Conservation (phyloP, 2,888 invertebrate species). For the Icerya purchasi region DNA sequence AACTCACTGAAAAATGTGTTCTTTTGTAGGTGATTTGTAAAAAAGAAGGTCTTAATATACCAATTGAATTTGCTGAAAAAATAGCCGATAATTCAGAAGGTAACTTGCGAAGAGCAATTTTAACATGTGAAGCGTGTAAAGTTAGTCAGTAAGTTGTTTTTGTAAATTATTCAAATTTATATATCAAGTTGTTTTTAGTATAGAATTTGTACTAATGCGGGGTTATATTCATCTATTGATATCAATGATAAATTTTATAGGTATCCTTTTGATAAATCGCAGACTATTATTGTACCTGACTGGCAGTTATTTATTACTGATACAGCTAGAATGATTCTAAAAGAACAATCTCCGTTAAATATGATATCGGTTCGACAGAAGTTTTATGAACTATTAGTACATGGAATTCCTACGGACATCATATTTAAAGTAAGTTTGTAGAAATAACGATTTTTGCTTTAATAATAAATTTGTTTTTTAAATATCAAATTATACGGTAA, state of each 20-base stretch:
- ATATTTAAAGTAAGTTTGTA: constrained; percentile 51
- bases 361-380: constrained; percentile 65
- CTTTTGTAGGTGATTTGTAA: constrained; percentile 39
- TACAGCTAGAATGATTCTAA: constrained; percentile 64
- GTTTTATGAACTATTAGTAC: constrained; percentile 78
- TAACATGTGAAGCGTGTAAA: constrained; percentile 84
- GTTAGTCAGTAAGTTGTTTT: constrained; percentile 44
- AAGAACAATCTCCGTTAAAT: constrained; percentile 68
- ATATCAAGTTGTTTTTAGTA: neutral
- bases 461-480: neutral
- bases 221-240: too few species aligned
- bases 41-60: constrained; percentile 59
- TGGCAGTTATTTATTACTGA: constrained; percentile 77
- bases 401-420: constrained; percentile 79
- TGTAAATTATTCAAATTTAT: neutral
- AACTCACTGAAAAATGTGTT: too few species aligned
- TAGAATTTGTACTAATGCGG: neutral
- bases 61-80: constrained; percentile 47
- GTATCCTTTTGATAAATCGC: constrained; percentile 59
- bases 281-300: constrained; percentile 68
- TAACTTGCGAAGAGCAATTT: constrained; percentile 73
- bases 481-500: too few species aligned
- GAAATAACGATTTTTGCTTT: neutral
- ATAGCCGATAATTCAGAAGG: constrained; percentile 62
- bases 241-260: too few species aligned